Base-by-base conservation (phyloP, 2,888 invertebrate genomes). In the Yponomeuta plumbellus region DNA sequence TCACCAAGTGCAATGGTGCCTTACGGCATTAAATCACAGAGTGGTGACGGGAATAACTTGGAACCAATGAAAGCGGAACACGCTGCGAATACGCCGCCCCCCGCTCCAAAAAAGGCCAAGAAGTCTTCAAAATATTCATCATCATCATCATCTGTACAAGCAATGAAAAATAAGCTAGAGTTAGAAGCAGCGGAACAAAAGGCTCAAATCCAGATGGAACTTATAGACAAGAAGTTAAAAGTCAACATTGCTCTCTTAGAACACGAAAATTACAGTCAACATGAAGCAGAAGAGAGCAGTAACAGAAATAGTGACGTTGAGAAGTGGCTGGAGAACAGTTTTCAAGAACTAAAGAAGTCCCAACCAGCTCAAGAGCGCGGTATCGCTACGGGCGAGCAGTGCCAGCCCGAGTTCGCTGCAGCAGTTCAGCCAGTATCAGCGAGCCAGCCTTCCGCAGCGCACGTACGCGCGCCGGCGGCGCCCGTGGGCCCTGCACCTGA, bases 101-200 rank as follows among this genome's bases (percentile, higher is more conserved):
- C 44, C 13, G 11, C 11, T 13, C 44, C 44, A 11, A 11, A 11
- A 13, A 13, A 11, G 11, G 44, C 11, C 11, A 11, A 13, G 11
- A 13, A 11, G 11, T 13, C 11, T 44, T 11, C 13, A 44, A 26
- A 26, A 26, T 26, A 26, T 26, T 11, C 44, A 44, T 44, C 44
- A 13, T 13, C 44, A 8, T 13, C 11, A 13, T 44, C 44, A n/a
- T n/a, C n/a, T 13, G 13, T 13, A 13, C 11, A 44, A 44, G 13
- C 44, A 44, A 44, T 2, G 44, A 44, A 13, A 13, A 57, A 57
- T 11, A 63, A 44, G n/a, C n/a, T 63, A 44, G 20, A 63, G 39
- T 44, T 63, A n/a, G 63, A 63, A 44, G 63, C 63, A 8, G 63
- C 40, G 13, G 44, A 39, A 20, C n/a, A n/a, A 40, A 63, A 63